Conservation (phyloP, 2,888 invertebrate species). For the Himalopsyche anomala region DNA sequence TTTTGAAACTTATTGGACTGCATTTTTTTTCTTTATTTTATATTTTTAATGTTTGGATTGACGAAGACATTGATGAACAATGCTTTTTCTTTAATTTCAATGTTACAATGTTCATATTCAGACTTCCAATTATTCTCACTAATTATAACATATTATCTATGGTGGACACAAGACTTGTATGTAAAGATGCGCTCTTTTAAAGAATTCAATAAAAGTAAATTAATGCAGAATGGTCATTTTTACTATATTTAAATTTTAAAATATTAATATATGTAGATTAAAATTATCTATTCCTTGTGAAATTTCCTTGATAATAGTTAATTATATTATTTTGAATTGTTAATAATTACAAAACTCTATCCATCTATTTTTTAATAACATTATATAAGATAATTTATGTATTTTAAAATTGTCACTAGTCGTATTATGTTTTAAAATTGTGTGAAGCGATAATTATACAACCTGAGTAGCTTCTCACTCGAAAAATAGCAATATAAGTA, state of each 20-base stretch:
- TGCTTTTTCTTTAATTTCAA: no score
- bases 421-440: not conserved
- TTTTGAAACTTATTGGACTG: no score
- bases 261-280: conserved; percentile 4
- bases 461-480: not conserved
- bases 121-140: no score
- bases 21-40: no score
- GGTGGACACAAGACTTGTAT: no score
- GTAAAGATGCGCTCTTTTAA: no score
- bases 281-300: conserved; percentile 26
- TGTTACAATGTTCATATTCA: no score
- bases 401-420: conserved; percentile 15
- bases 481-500: no score
- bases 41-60: no score
- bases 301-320: conserved; percentile 7
- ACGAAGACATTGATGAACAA: no score
- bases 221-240: not conserved
- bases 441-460: not conserved
- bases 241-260: not conserved
- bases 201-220: no score
- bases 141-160: no score
- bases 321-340: not conserved
- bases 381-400: not conserved
- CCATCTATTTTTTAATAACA: not conserved
- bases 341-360: conserved; percentile 19